A percentile compares a stretch with the other conserved stretches of the same genome.
phyloP scores from a whole-genome alignment of 2,888 invertebrate species.

The Smittia sp. region DNA sequence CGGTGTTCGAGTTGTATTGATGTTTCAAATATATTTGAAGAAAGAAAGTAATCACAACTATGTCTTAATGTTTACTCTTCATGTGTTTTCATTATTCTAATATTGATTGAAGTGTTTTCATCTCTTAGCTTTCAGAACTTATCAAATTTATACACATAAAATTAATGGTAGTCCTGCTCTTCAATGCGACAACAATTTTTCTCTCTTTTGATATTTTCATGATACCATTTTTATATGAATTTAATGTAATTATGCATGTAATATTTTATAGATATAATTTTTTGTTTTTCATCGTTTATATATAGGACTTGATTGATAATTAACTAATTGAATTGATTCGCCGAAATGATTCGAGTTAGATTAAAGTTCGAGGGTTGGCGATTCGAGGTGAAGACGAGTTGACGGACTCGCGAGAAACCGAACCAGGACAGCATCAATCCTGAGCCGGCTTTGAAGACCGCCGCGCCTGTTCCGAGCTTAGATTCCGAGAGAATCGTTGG shows the following conservation, averaged over 20 bases:
- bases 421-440: constrained; percentile 37
- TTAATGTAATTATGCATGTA: constrained; percentile 36
- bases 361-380: not conserved
- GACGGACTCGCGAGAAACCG: not conserved
- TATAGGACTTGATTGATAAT: constrained; percentile 40
- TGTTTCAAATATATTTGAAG: not conserved
- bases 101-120: constrained; percentile 26
- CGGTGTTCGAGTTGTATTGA: not conserved
- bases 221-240: constrained; percentile 35
- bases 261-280: constrained; percentile 32
- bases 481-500: not conserved
- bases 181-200: constrained; percentile 39
- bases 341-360: constrained; percentile 1
- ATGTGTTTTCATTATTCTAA: constrained; percentile 35
- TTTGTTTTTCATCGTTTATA: constrained; percentile 12
- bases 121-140: constrained; percentile 36
- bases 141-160: constrained; percentile 38
- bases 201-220: constrained; percentile 23
- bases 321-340: constrained; percentile 36
- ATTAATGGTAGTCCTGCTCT: constrained; percentile 37
- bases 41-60: constrained; percentile 38
- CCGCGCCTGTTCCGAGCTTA: not conserved
- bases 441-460: not conserved
- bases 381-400: not conserved
- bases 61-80: constrained; percentile 32